Percentiles rank a stretch among this genome's conserved stretches.
Evolutionary conservation across 2,888 invertebrate genomes (phyloP).

Genomic region (Muschampia plurimacula): DNA sequence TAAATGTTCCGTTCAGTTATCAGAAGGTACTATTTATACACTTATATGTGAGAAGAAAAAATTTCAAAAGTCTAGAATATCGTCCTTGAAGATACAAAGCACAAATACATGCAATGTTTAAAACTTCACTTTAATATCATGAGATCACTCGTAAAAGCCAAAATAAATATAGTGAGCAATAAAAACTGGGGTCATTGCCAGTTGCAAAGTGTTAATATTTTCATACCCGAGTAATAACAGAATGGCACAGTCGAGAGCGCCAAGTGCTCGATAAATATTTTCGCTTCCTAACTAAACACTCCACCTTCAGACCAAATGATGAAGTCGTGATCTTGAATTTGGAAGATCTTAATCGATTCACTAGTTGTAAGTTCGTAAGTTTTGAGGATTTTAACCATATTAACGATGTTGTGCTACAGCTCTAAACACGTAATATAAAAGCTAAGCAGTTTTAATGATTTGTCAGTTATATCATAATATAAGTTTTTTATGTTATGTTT

Average conservation of each 20-base stretch:
- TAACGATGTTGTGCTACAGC: background rate
- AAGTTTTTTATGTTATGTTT: no score
- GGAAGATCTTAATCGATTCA: constrained; percentile 46
- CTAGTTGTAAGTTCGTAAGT: constrained; percentile 37
- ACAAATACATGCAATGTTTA: constrained; percentile 13
- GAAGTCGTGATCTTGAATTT: constrained; percentile 53
- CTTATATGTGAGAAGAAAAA: background rate
- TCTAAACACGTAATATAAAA: background rate
- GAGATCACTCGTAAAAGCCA: constrained; percentile 23
- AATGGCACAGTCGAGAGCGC: constrained; percentile 55
- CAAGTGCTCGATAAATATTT: constrained; percentile 70
- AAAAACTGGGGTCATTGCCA: constrained; percentile 37
- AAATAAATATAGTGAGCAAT: constrained; percentile 35
- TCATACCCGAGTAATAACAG: constrained; percentile 60
- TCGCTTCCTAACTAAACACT: constrained; percentile 59
- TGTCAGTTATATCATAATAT: no score
- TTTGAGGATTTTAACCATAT: constrained; percentile 2
- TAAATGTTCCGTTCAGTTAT: no score
- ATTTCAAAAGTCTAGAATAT: background rate
- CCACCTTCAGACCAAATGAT: constrained; percentile 49
- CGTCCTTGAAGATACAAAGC: constrained; percentile 9
- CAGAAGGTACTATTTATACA: no score
- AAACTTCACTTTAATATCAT: constrained; percentile 13
- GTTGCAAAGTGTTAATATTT: constrained; percentile 49
- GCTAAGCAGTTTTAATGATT: no score